Evolutionary conservation across 2,113 vertebrate species (phyloP).

Genomic region (Gila orcuttii): DNA sequence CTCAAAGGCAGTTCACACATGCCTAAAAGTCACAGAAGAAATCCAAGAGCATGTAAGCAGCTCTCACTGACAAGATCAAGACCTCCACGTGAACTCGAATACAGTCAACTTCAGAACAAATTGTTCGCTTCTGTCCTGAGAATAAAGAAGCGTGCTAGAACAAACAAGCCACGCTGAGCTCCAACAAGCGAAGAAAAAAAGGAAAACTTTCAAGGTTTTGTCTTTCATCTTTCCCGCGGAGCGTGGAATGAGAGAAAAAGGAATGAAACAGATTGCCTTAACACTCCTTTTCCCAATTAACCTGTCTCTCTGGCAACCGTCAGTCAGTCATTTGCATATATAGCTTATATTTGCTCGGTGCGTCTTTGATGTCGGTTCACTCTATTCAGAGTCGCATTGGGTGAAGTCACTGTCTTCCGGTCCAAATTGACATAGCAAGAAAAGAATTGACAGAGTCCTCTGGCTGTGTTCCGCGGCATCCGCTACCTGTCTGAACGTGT

Average conservation of each 20-base stretch:
- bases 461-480: neutral
- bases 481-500: constrained; percentile 54
- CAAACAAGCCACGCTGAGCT: constrained; percentile 5
- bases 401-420: constrained; percentile 49
- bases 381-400: constrained; percentile 20
- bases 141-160: neutral
- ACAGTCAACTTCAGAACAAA: constrained; percentile 12
- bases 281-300: constrained; percentile 34
- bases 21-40: neutral
- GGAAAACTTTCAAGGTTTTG: constrained; percentile 2
- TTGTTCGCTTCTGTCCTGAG: constrained; percentile 1
- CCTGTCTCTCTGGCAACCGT: constrained; percentile 31
- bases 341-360: constrained; percentile 40
- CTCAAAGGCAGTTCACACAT: neutral
- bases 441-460: constrained; percentile 30
- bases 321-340: constrained; percentile 45
- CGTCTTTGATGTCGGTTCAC: constrained; percentile 50
- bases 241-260: constrained; percentile 1
- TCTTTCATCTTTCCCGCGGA: constrained; percentile 20
- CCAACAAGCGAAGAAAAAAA: neutral
- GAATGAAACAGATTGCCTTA: constrained; percentile 11
- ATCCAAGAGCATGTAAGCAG: neutral
- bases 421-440: constrained; percentile 33
- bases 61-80: constrained; percentile 8
- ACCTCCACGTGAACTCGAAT: neutral